Conservation (phyloP, 2,797 vertebrate species). For the Chrosomus eos region DNA sequence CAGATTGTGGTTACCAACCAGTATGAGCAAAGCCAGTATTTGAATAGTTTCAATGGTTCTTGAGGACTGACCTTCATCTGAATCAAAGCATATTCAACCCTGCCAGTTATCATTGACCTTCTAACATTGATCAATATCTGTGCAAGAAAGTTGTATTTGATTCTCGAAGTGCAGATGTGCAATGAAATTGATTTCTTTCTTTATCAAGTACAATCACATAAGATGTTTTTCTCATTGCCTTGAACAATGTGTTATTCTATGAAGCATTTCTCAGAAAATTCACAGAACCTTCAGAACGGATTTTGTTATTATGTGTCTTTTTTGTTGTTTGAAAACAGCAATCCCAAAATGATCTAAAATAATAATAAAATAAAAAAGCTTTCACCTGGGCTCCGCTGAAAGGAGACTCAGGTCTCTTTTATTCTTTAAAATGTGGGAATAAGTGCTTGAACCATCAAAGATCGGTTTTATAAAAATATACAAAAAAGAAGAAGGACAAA, state of each 20-base stretch:
- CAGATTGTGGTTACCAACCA: neutral
- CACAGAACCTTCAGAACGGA: slow-evolving; percentile 8
- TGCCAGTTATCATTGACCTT: slow-evolving; percentile 35
- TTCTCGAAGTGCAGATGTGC: slow-evolving; percentile 29
- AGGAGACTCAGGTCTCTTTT: neutral
- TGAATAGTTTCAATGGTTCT: slow-evolving; percentile 10
- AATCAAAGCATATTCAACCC: slow-evolving; percentile 15
- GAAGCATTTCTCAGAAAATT: neutral
- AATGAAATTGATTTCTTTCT: slow-evolving; percentile 38
- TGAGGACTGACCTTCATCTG: slow-evolving; percentile 26
- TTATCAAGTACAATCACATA: slow-evolving; percentile 25
- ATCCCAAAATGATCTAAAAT: neutral
- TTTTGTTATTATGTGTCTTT: neutral
- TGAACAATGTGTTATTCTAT: neutral
- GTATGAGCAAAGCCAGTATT: neutral
- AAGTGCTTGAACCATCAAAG: neutral
- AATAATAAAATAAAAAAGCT: neutral
- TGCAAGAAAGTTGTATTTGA: slow-evolving; percentile 20
- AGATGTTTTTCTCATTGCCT: neutral
- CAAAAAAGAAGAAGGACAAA: slow-evolving; percentile 20
- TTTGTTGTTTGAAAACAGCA: neutral
- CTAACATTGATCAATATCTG: slow-evolving; percentile 14
- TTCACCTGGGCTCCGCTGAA: neutral
- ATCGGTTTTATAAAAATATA: neutral
- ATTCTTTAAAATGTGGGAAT: neutral